phyloP scores from a whole-genome alignment of 2,888 invertebrate genomes.

The Ceriagrion tenellum region DNA sequence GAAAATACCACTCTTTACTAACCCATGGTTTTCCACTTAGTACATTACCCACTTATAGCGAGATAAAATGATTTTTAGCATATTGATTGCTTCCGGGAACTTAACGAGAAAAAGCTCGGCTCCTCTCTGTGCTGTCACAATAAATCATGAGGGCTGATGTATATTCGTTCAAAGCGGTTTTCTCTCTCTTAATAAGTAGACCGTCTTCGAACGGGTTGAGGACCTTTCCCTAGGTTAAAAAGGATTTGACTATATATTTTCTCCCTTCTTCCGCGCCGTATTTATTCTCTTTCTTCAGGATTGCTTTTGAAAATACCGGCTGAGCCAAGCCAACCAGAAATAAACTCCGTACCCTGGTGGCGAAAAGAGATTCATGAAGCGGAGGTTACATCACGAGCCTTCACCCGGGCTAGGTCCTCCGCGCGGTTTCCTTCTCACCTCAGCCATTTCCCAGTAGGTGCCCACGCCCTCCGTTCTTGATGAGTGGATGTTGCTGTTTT shows the following conservation, averaged over 20 bases:
- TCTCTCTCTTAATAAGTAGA: not conserved
- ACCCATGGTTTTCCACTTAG: not conserved
- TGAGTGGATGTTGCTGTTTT: slow-evolving; percentile 56
- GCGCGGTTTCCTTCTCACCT: not conserved
- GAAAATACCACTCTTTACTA: not conserved
- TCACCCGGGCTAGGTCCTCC: not conserved
- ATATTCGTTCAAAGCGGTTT: not conserved
- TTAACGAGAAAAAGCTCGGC: not conserved
- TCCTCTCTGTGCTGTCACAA: not conserved
- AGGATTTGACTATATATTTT: slow-evolving; percentile 16
- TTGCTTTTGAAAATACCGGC: slow-evolving; percentile 22
- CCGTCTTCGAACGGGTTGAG: not conserved
- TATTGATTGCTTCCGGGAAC: slow-evolving; percentile 28
- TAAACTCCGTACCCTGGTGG: not conserved
- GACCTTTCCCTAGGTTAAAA: not conserved
- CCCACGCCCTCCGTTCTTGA: not conserved
- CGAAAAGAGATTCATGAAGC: not conserved
- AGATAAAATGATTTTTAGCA: slow-evolving; percentile 1
- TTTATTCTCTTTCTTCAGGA: not conserved
- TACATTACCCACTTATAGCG: not conserved
- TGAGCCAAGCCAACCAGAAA: slow-evolving; percentile 1
- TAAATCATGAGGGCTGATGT: slow-evolving; percentile 19
- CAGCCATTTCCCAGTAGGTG: not conserved
- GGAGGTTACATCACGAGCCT: not conserved
- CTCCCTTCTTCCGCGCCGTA: not conserved